Base-by-base conservation (phyloP, 2,113 vertebrate species). In the Taxidea taxus region DNA sequence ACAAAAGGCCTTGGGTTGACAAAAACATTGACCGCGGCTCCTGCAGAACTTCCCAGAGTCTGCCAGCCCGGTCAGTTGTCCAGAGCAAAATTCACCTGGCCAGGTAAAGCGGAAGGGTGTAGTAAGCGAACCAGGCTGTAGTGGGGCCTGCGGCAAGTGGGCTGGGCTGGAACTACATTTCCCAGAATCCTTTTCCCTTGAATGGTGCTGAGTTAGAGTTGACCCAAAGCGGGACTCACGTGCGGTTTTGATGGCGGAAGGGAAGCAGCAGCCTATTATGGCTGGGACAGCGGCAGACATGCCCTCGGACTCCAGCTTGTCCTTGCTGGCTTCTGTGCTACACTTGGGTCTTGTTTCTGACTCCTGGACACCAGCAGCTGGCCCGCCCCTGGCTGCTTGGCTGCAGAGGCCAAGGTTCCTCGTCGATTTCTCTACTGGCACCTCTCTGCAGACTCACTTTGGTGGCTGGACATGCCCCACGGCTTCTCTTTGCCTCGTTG, bases 361-460 rank as follows among this genome's bases (percentile, higher is more conserved):
- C 42, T 34, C 70, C n/a, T 3, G 85, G 51, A 27, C 15, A 1
- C 6, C 47, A 15, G 88, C 47, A 0, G 21, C 56, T 39, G 47
- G 47, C 58, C 68, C 15, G 2, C 29, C 29, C 2, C 12, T 1
- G 42, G 27, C 3, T 0, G 8, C 78, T 2, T 21, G 44, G 72
- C 80, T 58, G 80, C 85, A 49, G 70, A 58, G 20, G 44, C 25
- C 7, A 2, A 1, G 21, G 44, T 14, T 25, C 42, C 27, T 1
- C 4, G 0, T 6, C 14, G 3, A 4, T 10, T 14, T 15, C 51
- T 51, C 60, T 64, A 0, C 56, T 60, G 2, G n/a, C 1, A 27
- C 11, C 72, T 12, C 44, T 47, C 14, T 5, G 64, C 70, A 42
- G 47, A 29, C 68, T 51, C 85, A 37, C 64, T 29, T 10, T 20